A percentile compares a stretch with the other conserved stretches of the same genome.
Conservation (phyloP, 1,140 invertebrate species). For the Drosophila persimilis region DNA sequence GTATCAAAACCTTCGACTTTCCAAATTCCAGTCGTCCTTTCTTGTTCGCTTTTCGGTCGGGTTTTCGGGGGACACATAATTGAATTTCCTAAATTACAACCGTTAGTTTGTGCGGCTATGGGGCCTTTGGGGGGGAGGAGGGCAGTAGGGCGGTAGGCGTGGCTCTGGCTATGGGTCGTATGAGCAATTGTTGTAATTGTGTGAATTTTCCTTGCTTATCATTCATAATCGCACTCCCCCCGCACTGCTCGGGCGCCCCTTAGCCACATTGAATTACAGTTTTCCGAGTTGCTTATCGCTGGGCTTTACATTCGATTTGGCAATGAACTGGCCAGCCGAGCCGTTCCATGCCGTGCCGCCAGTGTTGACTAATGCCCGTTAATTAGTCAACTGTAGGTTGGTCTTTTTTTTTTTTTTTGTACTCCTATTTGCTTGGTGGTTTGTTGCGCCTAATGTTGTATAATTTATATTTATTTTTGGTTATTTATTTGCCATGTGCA, state of each 20-base stretch:
- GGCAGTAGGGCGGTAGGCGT: slow-evolving; percentile 7
- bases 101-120: slow-evolving; percentile 41
- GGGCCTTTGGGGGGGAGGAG: background rate
- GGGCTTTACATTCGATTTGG: slow-evolving; percentile 71
- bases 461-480: slow-evolving; percentile 68
- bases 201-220: slow-evolving; percentile 71
- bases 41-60: slow-evolving; percentile 24
- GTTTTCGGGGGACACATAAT: slow-evolving; percentile 52
- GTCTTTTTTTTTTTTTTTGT: slow-evolving; percentile 40
- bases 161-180: slow-evolving; percentile 29
- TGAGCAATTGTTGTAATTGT: slow-evolving; percentile 76
- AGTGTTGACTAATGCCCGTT: slow-evolving; percentile 64
- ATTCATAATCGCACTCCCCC: slow-evolving; percentile 60
- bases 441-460: slow-evolving; percentile 43
- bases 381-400: slow-evolving; percentile 58
- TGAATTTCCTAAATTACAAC: slow-evolving; percentile 74
- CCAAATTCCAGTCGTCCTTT: no score
- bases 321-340: slow-evolving; percentile 13
- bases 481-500: slow-evolving; percentile 39
- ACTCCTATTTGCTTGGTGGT: slow-evolving; percentile 26
- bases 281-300: slow-evolving; percentile 51
- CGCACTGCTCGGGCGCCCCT: background rate
- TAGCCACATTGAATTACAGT: slow-evolving; percentile 64
- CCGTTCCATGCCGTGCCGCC: slow-evolving; percentile 6
- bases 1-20: no score